Base-by-base conservation (phyloP, 2,113 vertebrate species). In the Callopanchax toddi region DNA sequence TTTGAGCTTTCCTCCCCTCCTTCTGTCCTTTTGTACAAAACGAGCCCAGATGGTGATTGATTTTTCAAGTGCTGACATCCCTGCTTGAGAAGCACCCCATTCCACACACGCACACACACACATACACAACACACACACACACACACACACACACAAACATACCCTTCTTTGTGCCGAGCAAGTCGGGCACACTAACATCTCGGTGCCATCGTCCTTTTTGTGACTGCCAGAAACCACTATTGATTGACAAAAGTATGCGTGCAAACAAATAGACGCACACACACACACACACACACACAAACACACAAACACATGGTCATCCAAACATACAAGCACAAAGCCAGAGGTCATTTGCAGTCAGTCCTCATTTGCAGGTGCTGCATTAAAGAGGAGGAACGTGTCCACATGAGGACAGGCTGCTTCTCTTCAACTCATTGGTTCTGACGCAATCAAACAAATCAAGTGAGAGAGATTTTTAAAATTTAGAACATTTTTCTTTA, bases 1-100 rank as follows among this genome's bases (percentile, higher is more conserved):
- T 76, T 56, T 75, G 77, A 65, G 71, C 81, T 93, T 44, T 69
- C 67, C 73, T 75, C 76, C 83, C 92, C 91, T 94, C 94, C 94
- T 94, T 94, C 92, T 79, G 81, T 95, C 93, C 92, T 91, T 32
- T 94, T 91, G 93, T 93, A 92, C 93, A 94, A 95, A 94, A 93
- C 91, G 93, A 95, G 95, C 95, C 94, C 97, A 98, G 96, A 99
- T 97, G 97, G 96, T 95, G 95, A 98, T 95, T 96, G 95, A 95
- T 96, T 98, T 97, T 94, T 95, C 95, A 94, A 97, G 95, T 94
- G 94, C 95, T 95, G 96, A 97, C 96, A 96, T 95, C 95, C 95
- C 94, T 94, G 96, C 95, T 95, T 93, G 95, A 96, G 94, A 95
- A 94, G 92, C 94, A 93, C 94, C 94, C 95, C 79, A 74, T 68